Evolutionary conservation across 1,140 invertebrate genomes (phyloP), one percentile per base, ranked within the genome.

Genomic region (Geopemphigus sp.): DNA sequence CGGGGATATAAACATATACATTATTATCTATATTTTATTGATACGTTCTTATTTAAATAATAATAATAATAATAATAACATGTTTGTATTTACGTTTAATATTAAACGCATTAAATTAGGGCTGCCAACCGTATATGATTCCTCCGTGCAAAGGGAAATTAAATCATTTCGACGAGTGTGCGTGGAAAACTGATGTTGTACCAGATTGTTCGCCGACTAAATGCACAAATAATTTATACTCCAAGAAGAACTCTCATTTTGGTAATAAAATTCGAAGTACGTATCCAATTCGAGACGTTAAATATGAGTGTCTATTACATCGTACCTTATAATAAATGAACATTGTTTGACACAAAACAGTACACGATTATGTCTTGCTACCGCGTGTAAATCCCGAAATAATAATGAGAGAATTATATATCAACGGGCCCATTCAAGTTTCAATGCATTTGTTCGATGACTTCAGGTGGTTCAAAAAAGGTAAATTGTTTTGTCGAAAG

Each of bases 361-460:
- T 57, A 12, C 1, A 32, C 19, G 14, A 15, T 45, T 74, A 59
- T 24, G n/a, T 22, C 8, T 24, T 74, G 22, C 39, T 74, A 45
- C 14, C 54, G 17, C 54, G 5, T 1, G n/a, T 5, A 17, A n/a
- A 59, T 17, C 5, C 29, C 14, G 11, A 14, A 12, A 5, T 6
- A 39, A 59, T 74, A 1, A 74, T 26, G 54, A 59, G 15, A 45
- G 56, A 59, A 39, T 17, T 70, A 22, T 70, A 8, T 8, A 1
- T 8, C n/a, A 74, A 74, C 19, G 32, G 32, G 8, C 29, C 72
- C 29, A 14, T 59, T 57, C 29, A 74, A 39, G 54, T 57, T 32
- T 59, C 72, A 17, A 57, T 59, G n/a, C 32, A 74, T 24, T 45
- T 74, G 17, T 74, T 45, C 15, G 32, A 47, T 11, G 73, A 76